Conservation (phyloP, 37 sponge, comb jelly and placozoan genomes). For the Hexactinellida sp. region DNA sequence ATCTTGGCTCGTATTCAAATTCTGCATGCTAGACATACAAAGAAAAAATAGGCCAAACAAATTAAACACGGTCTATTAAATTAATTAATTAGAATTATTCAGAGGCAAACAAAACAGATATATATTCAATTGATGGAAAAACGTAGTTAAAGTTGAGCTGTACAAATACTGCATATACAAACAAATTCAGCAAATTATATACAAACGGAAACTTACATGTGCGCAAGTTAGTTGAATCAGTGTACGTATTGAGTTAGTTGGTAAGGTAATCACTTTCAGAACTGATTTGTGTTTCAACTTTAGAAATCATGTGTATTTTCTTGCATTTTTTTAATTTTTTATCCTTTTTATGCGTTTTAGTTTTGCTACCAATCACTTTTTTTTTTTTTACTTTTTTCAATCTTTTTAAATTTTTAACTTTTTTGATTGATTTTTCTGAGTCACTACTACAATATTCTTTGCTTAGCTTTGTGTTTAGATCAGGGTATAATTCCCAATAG, state of each 20-base stretch:
- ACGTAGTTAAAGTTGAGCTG: no score
- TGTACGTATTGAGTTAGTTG: not conserved
- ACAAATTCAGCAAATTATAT: no score
- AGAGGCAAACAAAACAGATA: no score
- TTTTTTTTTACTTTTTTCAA: not conserved
- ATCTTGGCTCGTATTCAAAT: not conserved
- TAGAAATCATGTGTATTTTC: not conserved
- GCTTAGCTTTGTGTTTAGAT: not conserved
- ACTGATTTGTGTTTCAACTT: not conserved
- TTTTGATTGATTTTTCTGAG: not conserved
- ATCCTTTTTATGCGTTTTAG: not conserved
- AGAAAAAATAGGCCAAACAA: no score
- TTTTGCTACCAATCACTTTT: not conserved
- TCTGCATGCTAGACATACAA: not conserved
- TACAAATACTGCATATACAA: no score
- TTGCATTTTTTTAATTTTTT: not conserved
- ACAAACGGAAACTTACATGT: no score
- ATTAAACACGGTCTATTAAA: no score
- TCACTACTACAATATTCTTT: not conserved
- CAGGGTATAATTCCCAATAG: conserved; percentile 2
- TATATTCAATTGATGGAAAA: no score
- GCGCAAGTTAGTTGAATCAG: no score
- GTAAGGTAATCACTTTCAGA: not conserved
- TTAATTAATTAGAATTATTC: no score
- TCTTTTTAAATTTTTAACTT: not conserved